Evolutionary conservation across 2,888 invertebrate species (phyloP), one percentile per base, ranked within the genome.

Genomic region (Octodonta nipae): DNA sequence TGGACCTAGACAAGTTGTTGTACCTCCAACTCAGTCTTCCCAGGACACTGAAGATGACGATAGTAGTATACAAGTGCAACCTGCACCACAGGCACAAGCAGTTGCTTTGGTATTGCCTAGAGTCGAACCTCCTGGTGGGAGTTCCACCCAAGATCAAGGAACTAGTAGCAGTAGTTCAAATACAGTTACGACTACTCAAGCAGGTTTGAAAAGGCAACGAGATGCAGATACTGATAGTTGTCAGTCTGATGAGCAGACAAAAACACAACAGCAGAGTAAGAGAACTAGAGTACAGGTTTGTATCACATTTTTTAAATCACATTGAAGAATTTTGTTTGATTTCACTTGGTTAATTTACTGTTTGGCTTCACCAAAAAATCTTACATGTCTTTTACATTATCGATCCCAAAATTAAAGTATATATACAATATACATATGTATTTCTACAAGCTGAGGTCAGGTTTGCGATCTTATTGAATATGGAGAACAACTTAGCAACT

Each of bases 81-180:
- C 44, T 6, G 51, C 55, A n/a, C 60, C 56, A 10, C 68, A 68
- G 41, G 68, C 66, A 31, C 70, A 78, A 65, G 76, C 74, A 1
- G 78, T 79, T 5, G 80, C 79, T 1, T 60, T 79, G 39, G 78
- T 79, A 12, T 66, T 78, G 46, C 80, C 79, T 1, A 70, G 79
- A 35, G 70, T 75, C 33, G 79, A 79, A 45, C 76, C 75, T 47
- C 75, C 75, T 2, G 66, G 64, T 54, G 40, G 63, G 53, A 46
- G 49, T 47, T 38, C 61, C 38, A 50, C 65, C 44, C 42, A 56
- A 51, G 63, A 64, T 32, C 61, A 61, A 25, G 52, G 42, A 1
- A 58, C 57, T 57, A 57, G 56, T 29, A 52, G 52, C 22, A 56
- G 57, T 16, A 73, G 74, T 26, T 75, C 74, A 10, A 77, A 72